Base-by-base conservation (phyloP, 2,797 vertebrate species). In the Mastacembelus armatus region DNA sequence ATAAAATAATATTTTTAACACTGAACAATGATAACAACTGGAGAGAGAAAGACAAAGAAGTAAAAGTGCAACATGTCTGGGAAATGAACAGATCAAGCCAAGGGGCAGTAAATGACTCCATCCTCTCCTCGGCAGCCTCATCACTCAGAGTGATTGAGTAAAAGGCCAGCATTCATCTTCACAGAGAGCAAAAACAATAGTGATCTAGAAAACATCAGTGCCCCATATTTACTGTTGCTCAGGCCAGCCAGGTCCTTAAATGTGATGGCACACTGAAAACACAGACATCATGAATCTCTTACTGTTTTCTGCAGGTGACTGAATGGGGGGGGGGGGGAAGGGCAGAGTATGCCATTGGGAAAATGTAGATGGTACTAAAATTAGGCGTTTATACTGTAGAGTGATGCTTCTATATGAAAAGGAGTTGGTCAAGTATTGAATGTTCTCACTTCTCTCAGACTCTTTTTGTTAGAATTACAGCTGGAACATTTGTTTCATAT, bases 251-350 rank as follows among this genome's bases (percentile, higher is more conserved):
- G 48, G 48, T 66, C 54, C 76, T 80, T 72, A 64, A 77, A 81
- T 66, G 66, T 42, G 55, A 59, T 33, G 71, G 18, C 45, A 75
- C 61, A 70, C 32, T 32, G 27, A 57, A 73, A 48, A 63, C 50
- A 39, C 32, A 74, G 54, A 73, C 73, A 67, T 72, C 61, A 82
- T 82, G 57, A 80, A 83, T 82, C 68, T 74, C 36, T 61, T 55
- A 74, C 30, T 48, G 26, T 58, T 62, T 76, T 68, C 42, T 47
- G 27, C 54, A 66, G 33, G 50, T 65, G 71, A 81, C 57, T 40
- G 64, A 65, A 74, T 51, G 59, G 51, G 24, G 58, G 40, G 42
- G 79, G 24, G 58, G 40, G 42, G 79, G 77, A n/a, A 3, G 60
- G 59, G 4, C 64, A 71, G 24, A 43, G 30, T 59, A n/a, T 27